Conservation (phyloP, 2,888 invertebrate species). For the Melieria omissa region DNA sequence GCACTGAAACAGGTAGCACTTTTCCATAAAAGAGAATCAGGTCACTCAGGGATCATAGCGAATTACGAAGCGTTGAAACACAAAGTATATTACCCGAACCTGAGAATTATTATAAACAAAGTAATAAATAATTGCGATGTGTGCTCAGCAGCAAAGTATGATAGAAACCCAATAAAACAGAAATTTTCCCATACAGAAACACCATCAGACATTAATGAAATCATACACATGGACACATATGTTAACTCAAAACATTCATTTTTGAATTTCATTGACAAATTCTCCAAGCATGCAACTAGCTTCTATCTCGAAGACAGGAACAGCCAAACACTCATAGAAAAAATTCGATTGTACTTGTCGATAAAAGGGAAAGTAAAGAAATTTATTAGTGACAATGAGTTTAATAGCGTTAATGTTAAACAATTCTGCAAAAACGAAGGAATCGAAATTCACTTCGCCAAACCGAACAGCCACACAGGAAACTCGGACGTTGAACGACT, state of each 20-base stretch:
- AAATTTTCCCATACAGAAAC: constrained; percentile 35
- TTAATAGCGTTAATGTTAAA: no score
- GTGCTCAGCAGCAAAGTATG: constrained; percentile 39
- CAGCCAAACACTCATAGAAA: background rate
- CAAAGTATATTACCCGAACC: constrained; percentile 38
- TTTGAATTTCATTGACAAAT: constrained; percentile 2
- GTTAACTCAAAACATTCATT: constrained; percentile 31
- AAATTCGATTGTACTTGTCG: background rate
- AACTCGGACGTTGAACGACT: no score
- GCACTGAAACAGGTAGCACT: no score
- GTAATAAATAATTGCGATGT: constrained; percentile 43
- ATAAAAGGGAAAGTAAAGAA: no score
- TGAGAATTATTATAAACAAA: constrained; percentile 36
- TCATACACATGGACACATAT: constrained; percentile 20
- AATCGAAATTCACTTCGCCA: no score
- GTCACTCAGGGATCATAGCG: no score
- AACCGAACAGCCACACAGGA: no score
- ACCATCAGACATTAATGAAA: constrained; percentile 23
- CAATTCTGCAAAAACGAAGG: no score
- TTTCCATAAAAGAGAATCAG: no score
- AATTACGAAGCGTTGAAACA: background rate
- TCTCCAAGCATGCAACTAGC: background rate
- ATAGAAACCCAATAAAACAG: constrained; percentile 34
- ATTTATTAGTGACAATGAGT: no score
- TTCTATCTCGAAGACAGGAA: background rate